These are phyloP conservation scores for Percopsis transmontana DNA, from an alignment of 2,113 vertebrate genomes.

Conservation along the genomic window DNA sequence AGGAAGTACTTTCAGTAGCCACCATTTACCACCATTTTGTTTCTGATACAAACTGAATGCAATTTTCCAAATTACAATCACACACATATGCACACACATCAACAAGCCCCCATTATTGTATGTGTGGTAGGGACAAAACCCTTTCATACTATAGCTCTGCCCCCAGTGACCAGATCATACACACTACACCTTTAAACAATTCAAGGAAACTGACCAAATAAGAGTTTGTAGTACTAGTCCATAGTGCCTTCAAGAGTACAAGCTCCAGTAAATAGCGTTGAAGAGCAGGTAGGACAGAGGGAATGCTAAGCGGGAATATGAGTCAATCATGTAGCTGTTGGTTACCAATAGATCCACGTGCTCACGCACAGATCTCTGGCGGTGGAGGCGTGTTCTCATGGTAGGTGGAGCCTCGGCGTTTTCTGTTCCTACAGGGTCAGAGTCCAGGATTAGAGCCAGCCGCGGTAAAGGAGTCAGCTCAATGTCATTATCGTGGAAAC, in stretches of 20 bases:
- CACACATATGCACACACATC: too few species aligned
- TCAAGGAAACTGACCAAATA: background rate
- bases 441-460: constrained; percentile 39
- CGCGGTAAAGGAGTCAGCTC: constrained; percentile 76
- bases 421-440: constrained; percentile 46
- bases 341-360: constrained; percentile 84
- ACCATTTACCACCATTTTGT: too few species aligned
- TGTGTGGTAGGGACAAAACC: too few species aligned
- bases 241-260: constrained; percentile 79
- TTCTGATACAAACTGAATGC: too few species aligned
- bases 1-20: too few species aligned
- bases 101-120: too few species aligned
- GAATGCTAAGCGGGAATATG: constrained; percentile 89
- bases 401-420: constrained; percentile 46
- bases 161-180: constrained; percentile 14
- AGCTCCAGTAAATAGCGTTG: constrained; percentile 92
- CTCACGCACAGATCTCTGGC: constrained; percentile 78
- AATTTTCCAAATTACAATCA: too few species aligned
- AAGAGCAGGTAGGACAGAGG: constrained; percentile 89
- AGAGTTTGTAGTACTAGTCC: background rate
- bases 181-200: too few species aligned
- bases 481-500: constrained; percentile 82
- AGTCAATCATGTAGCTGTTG: constrained; percentile 91
- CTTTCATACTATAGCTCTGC: too few species aligned
- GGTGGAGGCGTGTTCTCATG: constrained; percentile 72